A percentile compares a stretch with the other conserved stretches of the same genome.
Conservation (phyloP, 2,113 vertebrate species). For the Sander lucioperca region DNA sequence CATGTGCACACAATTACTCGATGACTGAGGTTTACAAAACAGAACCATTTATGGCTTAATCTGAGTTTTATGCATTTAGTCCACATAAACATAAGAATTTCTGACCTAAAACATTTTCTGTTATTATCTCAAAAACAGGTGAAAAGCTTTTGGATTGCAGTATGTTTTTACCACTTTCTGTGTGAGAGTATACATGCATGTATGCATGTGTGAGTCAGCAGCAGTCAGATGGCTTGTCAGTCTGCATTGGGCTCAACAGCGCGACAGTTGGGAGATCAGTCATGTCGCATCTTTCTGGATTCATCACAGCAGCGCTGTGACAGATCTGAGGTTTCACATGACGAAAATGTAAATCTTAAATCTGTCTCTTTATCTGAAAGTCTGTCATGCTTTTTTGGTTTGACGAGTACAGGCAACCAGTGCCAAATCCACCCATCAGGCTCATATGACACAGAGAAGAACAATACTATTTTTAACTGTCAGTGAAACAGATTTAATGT, state of each 20-base stretch:
- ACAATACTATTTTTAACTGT: not conserved
- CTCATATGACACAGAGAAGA: constrained; percentile 24
- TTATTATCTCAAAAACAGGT: not conserved
- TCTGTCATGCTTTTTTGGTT: constrained; percentile 24
- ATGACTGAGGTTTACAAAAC: not conserved
- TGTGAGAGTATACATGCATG: constrained; percentile 26
- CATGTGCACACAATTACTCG: not conserved
- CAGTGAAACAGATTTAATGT: constrained; percentile 7
- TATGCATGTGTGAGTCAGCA: constrained; percentile 55
- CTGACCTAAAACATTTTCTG: not conserved
- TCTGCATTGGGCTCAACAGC: constrained; percentile 50
- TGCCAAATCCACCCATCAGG: constrained; percentile 46
- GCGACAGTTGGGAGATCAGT: constrained; percentile 62
- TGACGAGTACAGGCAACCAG: not conserved
- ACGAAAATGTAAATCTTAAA: constrained; percentile 26
- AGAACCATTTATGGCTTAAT: not conserved
- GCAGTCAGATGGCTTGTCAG: constrained; percentile 63
- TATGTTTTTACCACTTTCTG: constrained; percentile 4
- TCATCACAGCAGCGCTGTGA: constrained; percentile 18
- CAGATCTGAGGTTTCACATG: not conserved
- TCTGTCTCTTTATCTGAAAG: constrained; percentile 53
- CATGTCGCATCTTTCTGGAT: constrained; percentile 50
- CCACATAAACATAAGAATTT: not conserved
- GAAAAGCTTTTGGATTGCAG: not conserved
- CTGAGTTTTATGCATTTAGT: not conserved